A percentile compares a stretch with the other conserved stretches of the same genome.
These are phyloP conservation scores for Moxostoma hubbsi DNA, from an alignment of 2,797 vertebrate genomes.

Conservation along the genomic window DNA sequence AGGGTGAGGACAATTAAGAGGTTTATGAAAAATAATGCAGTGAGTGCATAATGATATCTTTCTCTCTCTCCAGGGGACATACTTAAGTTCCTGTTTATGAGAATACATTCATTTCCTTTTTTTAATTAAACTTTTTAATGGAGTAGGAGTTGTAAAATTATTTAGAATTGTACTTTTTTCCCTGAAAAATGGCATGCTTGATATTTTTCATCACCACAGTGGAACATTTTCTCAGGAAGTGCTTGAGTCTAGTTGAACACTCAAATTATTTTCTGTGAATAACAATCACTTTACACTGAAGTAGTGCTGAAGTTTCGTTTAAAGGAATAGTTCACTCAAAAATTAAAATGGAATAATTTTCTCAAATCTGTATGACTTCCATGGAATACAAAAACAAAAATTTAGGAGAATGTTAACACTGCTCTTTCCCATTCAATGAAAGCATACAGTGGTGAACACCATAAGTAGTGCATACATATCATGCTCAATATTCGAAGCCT, in stretches of 20 bases:
- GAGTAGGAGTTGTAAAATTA: constrained; percentile 6
- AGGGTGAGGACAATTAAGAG: background rate
- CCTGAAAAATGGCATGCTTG: background rate
- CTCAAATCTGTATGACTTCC: no score
- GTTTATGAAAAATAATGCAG: background rate
- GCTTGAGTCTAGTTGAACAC: constrained; percentile 1
- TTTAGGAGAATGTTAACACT: no score
- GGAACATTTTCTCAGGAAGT: constrained; percentile 17
- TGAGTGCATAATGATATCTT: background rate
- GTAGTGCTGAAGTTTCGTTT: background rate
- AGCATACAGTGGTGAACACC: no score
- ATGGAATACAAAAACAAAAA: no score
- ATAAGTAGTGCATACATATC: no score
- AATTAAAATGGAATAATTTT: no score
- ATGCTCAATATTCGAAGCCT: no score
- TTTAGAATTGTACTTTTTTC: background rate
- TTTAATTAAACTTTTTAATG: background rate
- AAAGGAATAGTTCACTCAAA: no score
- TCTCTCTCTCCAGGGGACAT: no score
- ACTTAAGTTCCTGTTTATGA: no score
- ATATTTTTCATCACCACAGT: constrained; percentile 7
- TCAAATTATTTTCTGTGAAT: constrained; percentile 9
- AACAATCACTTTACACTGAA: constrained; percentile 2
- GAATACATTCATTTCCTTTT: background rate
- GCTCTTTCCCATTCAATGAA: no score